Percentiles rank a stretch among this genome's conserved stretches.
These are phyloP conservation scores for Lutra lutra DNA, from an alignment of 2,797 vertebrate genomes.

Conservation along the genomic window DNA sequence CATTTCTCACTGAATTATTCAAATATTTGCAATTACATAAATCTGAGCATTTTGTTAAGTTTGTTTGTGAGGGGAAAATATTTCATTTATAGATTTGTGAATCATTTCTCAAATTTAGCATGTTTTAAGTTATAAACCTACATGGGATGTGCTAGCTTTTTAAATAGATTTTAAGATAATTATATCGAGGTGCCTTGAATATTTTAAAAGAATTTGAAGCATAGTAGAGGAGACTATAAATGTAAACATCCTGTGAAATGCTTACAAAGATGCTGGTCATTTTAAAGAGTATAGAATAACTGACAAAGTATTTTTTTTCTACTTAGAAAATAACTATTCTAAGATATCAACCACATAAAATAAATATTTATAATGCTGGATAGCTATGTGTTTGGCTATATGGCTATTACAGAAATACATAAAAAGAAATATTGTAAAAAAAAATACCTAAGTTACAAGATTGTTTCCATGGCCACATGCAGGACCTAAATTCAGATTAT, in stretches of 20 bases:
- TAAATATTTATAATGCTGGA: neutral
- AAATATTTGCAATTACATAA: neutral
- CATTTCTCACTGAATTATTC: slow-evolving; percentile 23
- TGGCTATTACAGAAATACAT: neutral
- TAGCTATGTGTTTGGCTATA: neutral
- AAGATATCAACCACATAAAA: neutral
- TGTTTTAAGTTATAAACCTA: neutral
- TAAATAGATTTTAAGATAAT: neutral
- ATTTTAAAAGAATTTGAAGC: neutral
- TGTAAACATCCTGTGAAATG: neutral
- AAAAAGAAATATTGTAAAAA: neutral
- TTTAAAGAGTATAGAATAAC: neutral
- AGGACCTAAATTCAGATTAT: neutral
- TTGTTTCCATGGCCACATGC: neutral
- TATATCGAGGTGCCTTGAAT: neutral
- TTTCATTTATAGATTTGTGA: neutral
- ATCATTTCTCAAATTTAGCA: neutral
- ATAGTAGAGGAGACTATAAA: neutral
- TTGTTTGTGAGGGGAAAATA: neutral
- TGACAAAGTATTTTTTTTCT: neutral
- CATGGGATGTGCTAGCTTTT: neutral
- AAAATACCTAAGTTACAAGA: neutral
- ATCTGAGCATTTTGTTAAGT: neutral
- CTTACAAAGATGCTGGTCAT: neutral
- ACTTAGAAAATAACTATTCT: neutral